Evolutionary conservation across 2,888 invertebrate genomes (phyloP).

Genomic region (Patella depressa): DNA sequence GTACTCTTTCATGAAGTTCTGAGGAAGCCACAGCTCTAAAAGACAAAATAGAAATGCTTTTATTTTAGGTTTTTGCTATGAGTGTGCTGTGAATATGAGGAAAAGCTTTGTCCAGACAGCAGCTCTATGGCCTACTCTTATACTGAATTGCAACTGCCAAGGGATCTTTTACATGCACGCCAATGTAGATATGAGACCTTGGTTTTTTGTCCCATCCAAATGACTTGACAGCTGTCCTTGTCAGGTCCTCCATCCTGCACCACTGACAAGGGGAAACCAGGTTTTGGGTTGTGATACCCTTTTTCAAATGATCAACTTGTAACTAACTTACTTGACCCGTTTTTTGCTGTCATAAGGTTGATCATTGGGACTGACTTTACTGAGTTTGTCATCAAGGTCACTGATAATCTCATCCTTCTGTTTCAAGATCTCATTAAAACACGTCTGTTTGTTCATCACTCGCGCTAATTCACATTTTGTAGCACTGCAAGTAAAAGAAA

Average conservation of each 20-base stretch:
- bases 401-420: constrained; percentile 67
- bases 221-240: too few relatives aligned
- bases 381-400: constrained; percentile 63
- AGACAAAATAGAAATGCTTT: background rate
- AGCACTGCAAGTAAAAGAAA: constrained; percentile 48
- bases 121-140: too few relatives aligned
- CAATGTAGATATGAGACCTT: too few relatives aligned
- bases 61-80: too few relatives aligned
- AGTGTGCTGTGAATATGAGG: too few relatives aligned
- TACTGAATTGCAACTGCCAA: too few relatives aligned
- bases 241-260: too few relatives aligned
- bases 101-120: too few relatives aligned
- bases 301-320: background rate
- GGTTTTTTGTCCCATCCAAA: too few relatives aligned
- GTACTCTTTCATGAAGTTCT: constrained; percentile 59
- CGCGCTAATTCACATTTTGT: constrained; percentile 71
- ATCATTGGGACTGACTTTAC: constrained; percentile 37
- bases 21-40: constrained; percentile 30
- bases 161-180: too few relatives aligned
- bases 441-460: constrained; percentile 69
- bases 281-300: background rate
- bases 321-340: constrained; percentile 21
- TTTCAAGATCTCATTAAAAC: constrained; percentile 67
- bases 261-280: too few relatives aligned
- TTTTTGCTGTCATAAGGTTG: constrained; percentile 40